A percentile compares a stretch with the other conserved stretches of the same genome.
Evolutionary conservation across 2,113 vertebrate species (phyloP).

Genomic region (Chaetorhynchus papuensis): DNA sequence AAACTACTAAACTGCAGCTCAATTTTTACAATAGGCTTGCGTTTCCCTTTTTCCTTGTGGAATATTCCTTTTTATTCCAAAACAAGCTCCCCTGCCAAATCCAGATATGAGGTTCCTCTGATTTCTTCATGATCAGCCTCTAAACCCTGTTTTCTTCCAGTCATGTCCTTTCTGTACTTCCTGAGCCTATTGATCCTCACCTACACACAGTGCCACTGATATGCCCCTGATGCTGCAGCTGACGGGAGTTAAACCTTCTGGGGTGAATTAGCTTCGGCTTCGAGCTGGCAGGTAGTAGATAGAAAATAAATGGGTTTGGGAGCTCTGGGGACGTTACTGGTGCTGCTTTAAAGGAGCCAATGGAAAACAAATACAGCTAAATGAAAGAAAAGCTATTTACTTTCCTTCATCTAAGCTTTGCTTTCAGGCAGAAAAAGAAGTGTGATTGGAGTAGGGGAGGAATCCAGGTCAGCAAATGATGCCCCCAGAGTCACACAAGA

Average conservation of each 20-base stretch:
- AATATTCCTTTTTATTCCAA: background rate
- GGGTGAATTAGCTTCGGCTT: slow-evolving; percentile 43
- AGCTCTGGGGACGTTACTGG: slow-evolving; percentile 24
- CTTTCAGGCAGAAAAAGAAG: slow-evolving; percentile 13
- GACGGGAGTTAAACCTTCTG: slow-evolving; percentile 28
- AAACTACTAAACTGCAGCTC: background rate
- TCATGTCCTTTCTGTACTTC: background rate
- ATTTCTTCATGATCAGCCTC: background rate
- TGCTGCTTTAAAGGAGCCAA: background rate
- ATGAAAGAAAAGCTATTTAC: slow-evolving; percentile 45
- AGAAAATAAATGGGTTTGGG: slow-evolving; percentile 53
- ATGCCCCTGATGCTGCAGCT: background rate
- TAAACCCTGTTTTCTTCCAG: background rate
- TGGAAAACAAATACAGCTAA: slow-evolving; percentile 35
- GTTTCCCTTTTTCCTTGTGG: background rate
- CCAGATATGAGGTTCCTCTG: background rate
- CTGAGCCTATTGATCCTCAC: slow-evolving; percentile 13
- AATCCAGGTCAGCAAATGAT: slow-evolving; percentile 26
- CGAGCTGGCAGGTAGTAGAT: slow-evolving; percentile 1
- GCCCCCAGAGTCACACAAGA: background rate
- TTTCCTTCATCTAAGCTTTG: slow-evolving; percentile 22
- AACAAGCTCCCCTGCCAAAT: background rate
- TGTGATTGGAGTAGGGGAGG: background rate
- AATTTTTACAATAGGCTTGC: background rate
- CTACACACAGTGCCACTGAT: background rate